These are phyloP conservation scores for Aythya fuligula DNA, from an alignment of 2,797 vertebrate species.

Conservation along the genomic window DNA sequence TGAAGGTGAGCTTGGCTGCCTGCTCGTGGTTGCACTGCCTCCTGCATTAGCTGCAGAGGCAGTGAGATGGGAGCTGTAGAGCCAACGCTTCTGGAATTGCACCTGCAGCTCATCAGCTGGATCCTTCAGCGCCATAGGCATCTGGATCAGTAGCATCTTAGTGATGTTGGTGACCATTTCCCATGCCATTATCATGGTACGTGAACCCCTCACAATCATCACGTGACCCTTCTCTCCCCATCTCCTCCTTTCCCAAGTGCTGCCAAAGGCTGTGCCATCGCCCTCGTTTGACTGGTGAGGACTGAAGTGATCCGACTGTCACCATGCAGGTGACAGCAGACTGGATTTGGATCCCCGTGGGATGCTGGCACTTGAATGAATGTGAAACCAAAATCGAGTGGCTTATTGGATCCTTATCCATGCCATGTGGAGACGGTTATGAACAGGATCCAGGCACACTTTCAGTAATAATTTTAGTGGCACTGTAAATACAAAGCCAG, in stretches of 20 bases:
- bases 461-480: neutral
- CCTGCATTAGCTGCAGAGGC: neutral
- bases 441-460: neutral
- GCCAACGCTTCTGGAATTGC: neutral
- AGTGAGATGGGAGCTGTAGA: neutral
- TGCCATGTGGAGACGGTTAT: neutral
- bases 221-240: neutral
- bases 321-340: neutral
- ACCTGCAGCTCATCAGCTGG: neutral
- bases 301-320: neutral
- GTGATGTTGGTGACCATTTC: neutral
- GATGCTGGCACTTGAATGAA: neutral
- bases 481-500: neutral
- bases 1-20: neutral
- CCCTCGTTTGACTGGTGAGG: rapidly evolving
- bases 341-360: neutral
- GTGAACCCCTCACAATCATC: neutral
- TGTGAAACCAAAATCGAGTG: neutral
- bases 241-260: neutral
- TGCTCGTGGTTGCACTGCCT: neutral
- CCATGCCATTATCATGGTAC: neutral
- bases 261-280: neutral
- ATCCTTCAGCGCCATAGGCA: neutral
- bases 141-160: neutral
- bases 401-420: neutral